Conservation (phyloP, 2,797 vertebrate genomes). For the Orestias chungarensis region DNA sequence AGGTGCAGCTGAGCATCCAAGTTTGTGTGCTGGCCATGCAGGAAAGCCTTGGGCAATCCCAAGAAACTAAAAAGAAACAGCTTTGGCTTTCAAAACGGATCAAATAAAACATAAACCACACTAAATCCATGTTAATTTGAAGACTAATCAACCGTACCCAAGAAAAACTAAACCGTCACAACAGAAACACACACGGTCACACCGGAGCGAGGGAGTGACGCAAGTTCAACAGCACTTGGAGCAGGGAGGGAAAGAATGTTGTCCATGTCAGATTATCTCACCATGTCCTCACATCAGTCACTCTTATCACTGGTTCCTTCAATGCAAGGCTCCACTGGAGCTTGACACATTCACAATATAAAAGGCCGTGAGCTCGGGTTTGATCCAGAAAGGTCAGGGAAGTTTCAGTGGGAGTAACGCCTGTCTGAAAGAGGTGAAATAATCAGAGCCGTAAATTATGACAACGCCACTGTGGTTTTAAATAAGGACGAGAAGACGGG, state of each 20-base stretch:
- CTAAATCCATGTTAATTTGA: conserved; percentile 18
- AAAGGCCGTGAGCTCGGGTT: neutral
- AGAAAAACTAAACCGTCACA: conserved; percentile 25
- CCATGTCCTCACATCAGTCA: conserved; percentile 28
- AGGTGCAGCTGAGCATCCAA: conserved; percentile 15
- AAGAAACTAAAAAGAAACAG: conserved; percentile 1
- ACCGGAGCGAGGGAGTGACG: conserved; percentile 10
- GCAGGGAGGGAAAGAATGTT: conserved; percentile 10
- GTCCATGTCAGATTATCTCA: conserved; percentile 10
- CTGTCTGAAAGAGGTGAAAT: neutral
- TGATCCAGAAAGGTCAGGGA: conserved; percentile 2
- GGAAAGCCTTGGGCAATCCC: conserved; percentile 25
- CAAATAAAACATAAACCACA: neutral
- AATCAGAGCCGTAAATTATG: conserved; percentile 10
- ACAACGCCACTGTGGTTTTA: conserved; percentile 12
- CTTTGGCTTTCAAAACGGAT: conserved; percentile 12
- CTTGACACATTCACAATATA: conserved; percentile 1
- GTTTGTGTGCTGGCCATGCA: conserved; percentile 21
- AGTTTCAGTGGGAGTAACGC: neutral
- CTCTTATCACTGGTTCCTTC: conserved; percentile 10
- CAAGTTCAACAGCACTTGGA: neutral
- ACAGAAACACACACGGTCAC: conserved; percentile 19
- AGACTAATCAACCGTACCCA: conserved; percentile 32
- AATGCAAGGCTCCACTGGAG: conserved; percentile 2
- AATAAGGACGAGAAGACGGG: neutral